These are phyloP conservation scores for Diloba caeruleocephala DNA, from an alignment of 2,888 invertebrate genomes.

Conservation along the genomic window DNA sequence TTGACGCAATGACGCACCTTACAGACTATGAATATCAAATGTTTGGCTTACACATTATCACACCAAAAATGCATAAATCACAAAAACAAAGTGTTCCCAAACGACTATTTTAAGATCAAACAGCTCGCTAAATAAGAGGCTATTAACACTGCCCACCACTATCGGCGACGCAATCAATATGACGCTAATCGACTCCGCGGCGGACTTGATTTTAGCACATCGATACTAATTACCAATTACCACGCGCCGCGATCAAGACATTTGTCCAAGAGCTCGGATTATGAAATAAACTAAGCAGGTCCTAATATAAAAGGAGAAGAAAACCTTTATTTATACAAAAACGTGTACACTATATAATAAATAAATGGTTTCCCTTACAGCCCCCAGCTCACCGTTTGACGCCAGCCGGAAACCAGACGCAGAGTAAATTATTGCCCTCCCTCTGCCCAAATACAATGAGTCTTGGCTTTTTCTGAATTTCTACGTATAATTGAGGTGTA, in stretches of 20 bases:
- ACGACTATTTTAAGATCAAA: constrained; percentile 79
- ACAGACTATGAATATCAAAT: constrained; percentile 61
- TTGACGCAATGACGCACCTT: constrained; percentile 77
- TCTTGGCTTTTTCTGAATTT: constrained; percentile 70
- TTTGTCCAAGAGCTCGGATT: constrained; percentile 52
- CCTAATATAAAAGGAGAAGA: too few relatives aligned
- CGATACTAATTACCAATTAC: constrained; percentile 82
- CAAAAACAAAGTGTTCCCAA: constrained; percentile 81
- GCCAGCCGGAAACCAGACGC: constrained; percentile 76
- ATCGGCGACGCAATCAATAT: constrained; percentile 75
- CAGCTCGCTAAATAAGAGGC: constrained; percentile 73
- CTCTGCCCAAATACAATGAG: constrained; percentile 72
- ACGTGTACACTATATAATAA: constrained; percentile 35
- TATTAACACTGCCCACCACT: constrained; percentile 80
- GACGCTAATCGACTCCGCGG: constrained; percentile 76
- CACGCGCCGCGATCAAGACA: constrained; percentile 68
- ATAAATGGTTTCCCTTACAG: constrained; percentile 61
- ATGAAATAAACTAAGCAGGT: constrained; percentile 23
- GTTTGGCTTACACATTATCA: constrained; percentile 75
- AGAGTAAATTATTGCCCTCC: constrained; percentile 78
- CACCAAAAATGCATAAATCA: constrained; percentile 78
- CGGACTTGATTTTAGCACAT: constrained; percentile 81
- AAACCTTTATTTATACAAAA: constrained; percentile 2
- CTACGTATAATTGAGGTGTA: constrained; percentile 82
- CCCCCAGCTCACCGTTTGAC: constrained; percentile 66